Percentiles rank a stretch among this genome's conserved stretches.
phyloP scores from a whole-genome alignment of 2,888 invertebrate genomes.

The Oscheius myriophilus region DNA sequence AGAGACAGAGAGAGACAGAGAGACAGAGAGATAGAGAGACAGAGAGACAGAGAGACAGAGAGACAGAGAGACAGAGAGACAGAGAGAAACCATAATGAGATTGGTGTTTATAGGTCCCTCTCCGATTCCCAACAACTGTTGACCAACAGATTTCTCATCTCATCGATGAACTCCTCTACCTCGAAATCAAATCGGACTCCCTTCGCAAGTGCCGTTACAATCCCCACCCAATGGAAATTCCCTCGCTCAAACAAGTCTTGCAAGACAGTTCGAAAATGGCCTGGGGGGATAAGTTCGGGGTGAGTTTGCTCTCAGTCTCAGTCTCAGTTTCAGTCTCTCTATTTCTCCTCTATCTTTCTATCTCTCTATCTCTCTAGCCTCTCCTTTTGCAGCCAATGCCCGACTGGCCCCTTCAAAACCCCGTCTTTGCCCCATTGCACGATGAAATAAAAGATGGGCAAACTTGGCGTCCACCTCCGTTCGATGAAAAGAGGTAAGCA shows the following conservation, averaged over 20 bases:
- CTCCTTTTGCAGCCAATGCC: constrained; percentile 26
- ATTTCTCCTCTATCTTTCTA: background rate
- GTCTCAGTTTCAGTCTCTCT: background rate
- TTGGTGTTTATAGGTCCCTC: background rate
- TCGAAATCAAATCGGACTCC: constrained; percentile 39
- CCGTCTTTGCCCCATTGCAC: background rate
- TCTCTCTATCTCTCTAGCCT: background rate
- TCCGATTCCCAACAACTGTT: background rate
- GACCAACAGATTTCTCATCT: constrained; percentile 21
- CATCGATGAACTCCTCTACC: constrained; percentile 24
- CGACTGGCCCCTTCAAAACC: constrained; percentile 20
- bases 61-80: background rate
- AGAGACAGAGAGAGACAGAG: too few species aligned
- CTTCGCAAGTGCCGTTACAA: constrained; percentile 44
- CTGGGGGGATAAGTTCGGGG: constrained; percentile 36
- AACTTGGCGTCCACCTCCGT: background rate
- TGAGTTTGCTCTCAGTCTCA: constrained; percentile 14
- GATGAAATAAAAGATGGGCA: too few species aligned
- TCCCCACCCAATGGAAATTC: constrained; percentile 28
- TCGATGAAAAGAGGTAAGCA: background rate
- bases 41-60: background rate
- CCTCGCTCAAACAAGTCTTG: constrained; percentile 14
- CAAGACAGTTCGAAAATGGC: constrained; percentile 19
- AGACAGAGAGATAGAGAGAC: background rate
- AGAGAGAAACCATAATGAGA: too few species aligned